Evolutionary conservation across 1,140 invertebrate species (phyloP).

Genomic region (Bombus terrestris): DNA sequence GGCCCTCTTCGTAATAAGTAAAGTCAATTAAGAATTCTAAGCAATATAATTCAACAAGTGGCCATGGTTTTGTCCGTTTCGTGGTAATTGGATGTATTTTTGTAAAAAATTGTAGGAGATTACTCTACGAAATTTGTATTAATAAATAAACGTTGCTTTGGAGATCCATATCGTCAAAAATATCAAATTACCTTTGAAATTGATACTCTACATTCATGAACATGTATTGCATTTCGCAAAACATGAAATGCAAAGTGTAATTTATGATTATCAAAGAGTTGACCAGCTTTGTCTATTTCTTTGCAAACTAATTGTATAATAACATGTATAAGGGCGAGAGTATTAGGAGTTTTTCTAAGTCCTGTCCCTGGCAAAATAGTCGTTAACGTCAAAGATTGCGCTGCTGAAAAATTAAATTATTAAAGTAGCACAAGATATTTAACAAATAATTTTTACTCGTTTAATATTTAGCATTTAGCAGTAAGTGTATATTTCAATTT

Average conservation of each 20-base stretch:
- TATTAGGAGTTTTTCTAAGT: constrained; percentile 82
- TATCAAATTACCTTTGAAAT: constrained; percentile 81
- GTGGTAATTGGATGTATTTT: constrained; percentile 77
- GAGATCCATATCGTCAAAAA: background rate
- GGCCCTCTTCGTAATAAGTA: constrained; percentile 80
- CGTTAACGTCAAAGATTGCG: constrained; percentile 82
- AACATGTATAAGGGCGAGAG: constrained; percentile 81
- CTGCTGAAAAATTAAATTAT: constrained; percentile 74
- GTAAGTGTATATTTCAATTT: background rate
- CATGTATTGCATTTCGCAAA: constrained; percentile 81
- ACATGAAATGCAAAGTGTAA: constrained; percentile 81
- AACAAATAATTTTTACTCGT: background rate
- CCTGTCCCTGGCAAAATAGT: constrained; percentile 82
- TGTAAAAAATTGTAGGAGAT: constrained; percentile 75
- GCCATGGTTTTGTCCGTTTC: constrained; percentile 75
- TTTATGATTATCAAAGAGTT: constrained; percentile 77
- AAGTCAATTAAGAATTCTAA: constrained; percentile 80
- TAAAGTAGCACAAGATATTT: background rate
- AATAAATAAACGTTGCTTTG: background rate
- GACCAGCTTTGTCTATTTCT: constrained; percentile 82
- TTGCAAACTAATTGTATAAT: constrained; percentile 79
- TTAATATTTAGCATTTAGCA: background rate
- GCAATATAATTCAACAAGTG: constrained; percentile 75
- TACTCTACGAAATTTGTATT: constrained; percentile 69
- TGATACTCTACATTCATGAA: constrained; percentile 82